Base-by-base conservation (phyloP, 2,113 vertebrate genomes). In the Sialia sialis region DNA sequence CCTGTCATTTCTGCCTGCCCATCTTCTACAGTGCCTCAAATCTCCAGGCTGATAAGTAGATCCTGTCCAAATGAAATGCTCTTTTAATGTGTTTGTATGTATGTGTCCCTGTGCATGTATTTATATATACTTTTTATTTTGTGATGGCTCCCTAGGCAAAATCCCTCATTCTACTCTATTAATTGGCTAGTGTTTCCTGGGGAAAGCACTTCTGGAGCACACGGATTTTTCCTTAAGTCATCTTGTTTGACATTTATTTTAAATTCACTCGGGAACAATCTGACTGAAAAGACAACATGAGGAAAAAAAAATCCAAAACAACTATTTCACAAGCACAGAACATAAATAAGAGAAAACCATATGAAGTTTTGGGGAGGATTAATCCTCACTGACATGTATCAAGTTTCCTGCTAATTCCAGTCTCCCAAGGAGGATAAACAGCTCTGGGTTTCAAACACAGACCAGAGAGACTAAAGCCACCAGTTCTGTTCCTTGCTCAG, bases 31-130 rank as follows among this genome's bases (percentile, higher is more conserved):
- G 54, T 43, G 67, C 70, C 75, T 94, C 84, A 87, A 94, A 88
- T 76, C 55, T 85, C 59, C 59, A 77, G 0, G 0, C 67, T 62
- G 82, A 46, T 87, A 87, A 95, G 89, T 22, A 95, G 70, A 85
- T 87, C 55, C 74, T 87, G 75, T 63, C 55, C 82, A 95, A 95
- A 95, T 90, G 59, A 96, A 95, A 90, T 68, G 79, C 25, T 93
- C 82, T 88, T 95, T 86, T 91, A 83, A 86, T 91, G 59, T 55
- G 75, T 77, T 87, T 82, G 38, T 32, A 63, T 52, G 43, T 63
- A n/a, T n/a, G 64, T 86, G 46, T 88, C 63, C 74, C 8, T 83
- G 74, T 66, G 87, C 67, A 23, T 32, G 38, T 59, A 79, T 85
- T 90, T 84, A 85, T 63, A 81, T 63, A 84, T 43, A 41, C 39